phyloP scores from a whole-genome alignment of 2,113 vertebrate genomes.

The Podarcis muralis region DNA sequence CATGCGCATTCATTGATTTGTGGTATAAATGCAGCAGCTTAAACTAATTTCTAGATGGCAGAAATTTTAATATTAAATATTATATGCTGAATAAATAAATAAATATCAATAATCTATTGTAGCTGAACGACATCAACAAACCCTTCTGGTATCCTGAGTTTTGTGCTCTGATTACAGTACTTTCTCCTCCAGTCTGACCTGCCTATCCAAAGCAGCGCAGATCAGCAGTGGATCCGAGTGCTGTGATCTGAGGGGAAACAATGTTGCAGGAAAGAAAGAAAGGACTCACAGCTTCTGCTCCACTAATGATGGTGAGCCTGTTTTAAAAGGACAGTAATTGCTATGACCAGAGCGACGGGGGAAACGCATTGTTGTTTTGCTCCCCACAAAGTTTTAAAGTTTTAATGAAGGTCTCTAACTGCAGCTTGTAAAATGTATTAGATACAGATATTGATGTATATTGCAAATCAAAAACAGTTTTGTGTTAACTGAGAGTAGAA shows the following conservation, averaged over 20 bases:
- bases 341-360: neutral
- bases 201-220: neutral
- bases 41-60: neutral
- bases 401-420: neutral
- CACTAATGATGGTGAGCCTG: neutral
- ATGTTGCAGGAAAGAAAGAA: neutral
- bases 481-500: conserved; percentile 14
- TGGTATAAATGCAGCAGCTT: neutral
- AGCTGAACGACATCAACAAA: neutral
- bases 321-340: neutral
- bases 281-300: neutral
- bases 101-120: neutral
- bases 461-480: conserved; percentile 4
- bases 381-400: neutral
- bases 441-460: too few species aligned
- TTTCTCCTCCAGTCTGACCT: neutral
- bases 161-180: too few species aligned
- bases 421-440: too few species aligned
- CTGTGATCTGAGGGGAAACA: neutral
- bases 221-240: neutral
- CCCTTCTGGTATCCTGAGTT: neutral
- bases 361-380: neutral
- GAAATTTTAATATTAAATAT: too few species aligned
- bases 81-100: neutral
- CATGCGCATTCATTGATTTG: neutral